A percentile compares a stretch with the other conserved stretches of the same genome.
Evolutionary conservation across 2,797 vertebrate genomes (phyloP).

Genomic region (Pachyuromys duprasi): DNA sequence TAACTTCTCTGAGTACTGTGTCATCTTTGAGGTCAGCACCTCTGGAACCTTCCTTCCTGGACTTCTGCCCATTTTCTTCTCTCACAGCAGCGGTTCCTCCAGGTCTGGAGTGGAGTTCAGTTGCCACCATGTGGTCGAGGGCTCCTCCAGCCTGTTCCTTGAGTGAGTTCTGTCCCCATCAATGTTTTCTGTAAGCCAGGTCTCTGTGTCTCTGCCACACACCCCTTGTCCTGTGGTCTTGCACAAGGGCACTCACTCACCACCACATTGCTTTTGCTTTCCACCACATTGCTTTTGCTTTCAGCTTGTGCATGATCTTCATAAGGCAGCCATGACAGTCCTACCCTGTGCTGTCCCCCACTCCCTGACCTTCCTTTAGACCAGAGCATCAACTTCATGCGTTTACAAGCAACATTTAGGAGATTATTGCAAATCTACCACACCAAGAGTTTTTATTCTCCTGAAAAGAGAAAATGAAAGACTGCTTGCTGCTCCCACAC

Average conservation of each 20-base stretch:
- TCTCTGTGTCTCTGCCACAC: not conserved
- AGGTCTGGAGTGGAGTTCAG: not conserved
- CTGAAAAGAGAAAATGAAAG: not conserved
- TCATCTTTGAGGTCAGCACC: not conserved
- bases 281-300: slow-evolving; percentile 22
- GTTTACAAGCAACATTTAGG: not conserved
- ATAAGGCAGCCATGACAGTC: not conserved
- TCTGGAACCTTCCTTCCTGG: slow-evolving; percentile 24
- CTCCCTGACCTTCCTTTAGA: not conserved
- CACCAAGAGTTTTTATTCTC: not conserved
- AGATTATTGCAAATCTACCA: not conserved
- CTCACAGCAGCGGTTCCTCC: not conserved
- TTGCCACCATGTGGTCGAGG: not conserved
- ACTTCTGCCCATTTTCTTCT: not conserved
- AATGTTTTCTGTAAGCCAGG: not conserved
- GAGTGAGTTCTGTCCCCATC: not conserved
- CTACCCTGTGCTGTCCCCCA: not conserved
- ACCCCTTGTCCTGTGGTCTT: not conserved
- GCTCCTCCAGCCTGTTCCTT: not conserved
- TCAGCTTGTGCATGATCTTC: slow-evolving; percentile 3
- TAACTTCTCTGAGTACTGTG: not conserved
- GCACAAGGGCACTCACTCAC: not conserved
- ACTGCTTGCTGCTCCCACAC: not conserved
- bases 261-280: too few relatives aligned
- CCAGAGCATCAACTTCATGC: fast-evolving